Percentiles rank a stretch among this genome's conserved stretches.
phyloP scores from a whole-genome alignment of 2,888 invertebrate species.

The Ormyrus labotus region DNA sequence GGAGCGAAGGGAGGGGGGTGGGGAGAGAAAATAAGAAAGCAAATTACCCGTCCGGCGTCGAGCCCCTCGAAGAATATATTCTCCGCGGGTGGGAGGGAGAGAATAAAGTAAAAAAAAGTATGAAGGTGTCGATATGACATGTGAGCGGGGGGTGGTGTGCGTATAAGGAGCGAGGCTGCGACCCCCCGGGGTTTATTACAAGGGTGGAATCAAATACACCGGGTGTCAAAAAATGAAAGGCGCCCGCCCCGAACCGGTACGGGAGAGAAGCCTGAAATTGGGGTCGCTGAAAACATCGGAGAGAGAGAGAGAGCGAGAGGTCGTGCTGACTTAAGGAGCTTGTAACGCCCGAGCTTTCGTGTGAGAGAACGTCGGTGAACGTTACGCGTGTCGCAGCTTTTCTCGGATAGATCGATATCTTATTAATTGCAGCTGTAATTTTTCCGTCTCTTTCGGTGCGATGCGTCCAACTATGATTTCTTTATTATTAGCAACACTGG shows the following conservation, averaged over 20 bases:
- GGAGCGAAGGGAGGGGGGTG: neutral
- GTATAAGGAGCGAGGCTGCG: constrained; percentile 30
- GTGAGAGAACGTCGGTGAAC: too few species aligned
- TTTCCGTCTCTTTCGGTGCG: too few species aligned
- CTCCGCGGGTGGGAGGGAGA: constrained; percentile 53
- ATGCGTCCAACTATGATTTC: too few species aligned
- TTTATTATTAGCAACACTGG: too few species aligned
- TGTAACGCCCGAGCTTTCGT: neutral
- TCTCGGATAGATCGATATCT: too few species aligned
- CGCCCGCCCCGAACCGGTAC: constrained; percentile 40
- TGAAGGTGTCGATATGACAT: constrained; percentile 75
- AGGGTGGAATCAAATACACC: constrained; percentile 76
- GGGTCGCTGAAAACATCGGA: neutral
- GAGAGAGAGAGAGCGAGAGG: constrained; percentile 21
- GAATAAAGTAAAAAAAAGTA: constrained; percentile 47
- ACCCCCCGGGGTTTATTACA: constrained; percentile 75
- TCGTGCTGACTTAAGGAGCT: constrained; percentile 25
- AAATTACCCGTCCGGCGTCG: constrained; percentile 74
- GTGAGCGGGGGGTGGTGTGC: constrained; percentile 56
- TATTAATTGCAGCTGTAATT: too few species aligned
- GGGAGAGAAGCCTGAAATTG: neutral
- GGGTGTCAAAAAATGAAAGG: constrained; percentile 76
- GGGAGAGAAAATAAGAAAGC: constrained; percentile 70
- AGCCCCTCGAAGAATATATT: constrained; percentile 62
- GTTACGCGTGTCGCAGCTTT: too few species aligned